Evolutionary conservation across 92 coral and sea anemone genomes (phyloP).

Genomic region (Bergia sp.): DNA sequence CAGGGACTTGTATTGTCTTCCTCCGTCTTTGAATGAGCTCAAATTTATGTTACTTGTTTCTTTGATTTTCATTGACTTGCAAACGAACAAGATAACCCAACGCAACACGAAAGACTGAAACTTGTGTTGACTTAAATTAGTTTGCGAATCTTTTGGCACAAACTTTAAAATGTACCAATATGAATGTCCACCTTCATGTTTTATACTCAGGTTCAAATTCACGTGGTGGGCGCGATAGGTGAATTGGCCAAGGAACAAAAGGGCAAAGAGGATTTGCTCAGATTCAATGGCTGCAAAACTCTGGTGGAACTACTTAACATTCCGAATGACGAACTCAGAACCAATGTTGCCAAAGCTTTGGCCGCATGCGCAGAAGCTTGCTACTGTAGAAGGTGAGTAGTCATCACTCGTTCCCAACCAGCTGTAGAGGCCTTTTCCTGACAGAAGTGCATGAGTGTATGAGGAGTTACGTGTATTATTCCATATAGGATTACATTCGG

Average conservation of each 20-base stretch:
- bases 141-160: too few species aligned
- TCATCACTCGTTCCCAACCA: not conserved
- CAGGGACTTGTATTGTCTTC: too few species aligned
- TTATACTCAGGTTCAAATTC: conserved; percentile 78
- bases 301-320: conserved; percentile 73
- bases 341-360: conserved; percentile 79
- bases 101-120: too few species aligned
- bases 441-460: not conserved
- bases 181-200: too few species aligned
- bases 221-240: conserved; percentile 85
- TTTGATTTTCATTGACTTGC: too few species aligned
- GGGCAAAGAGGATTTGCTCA: conserved; percentile 69
- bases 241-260: conserved; percentile 80
- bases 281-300: conserved; percentile 82
- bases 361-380: conserved; percentile 74
- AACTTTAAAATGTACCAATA: not conserved
- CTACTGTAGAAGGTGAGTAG: conserved; percentile 76
- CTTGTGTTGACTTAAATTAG: too few species aligned
- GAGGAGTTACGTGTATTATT: not conserved
- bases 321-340: conserved; percentile 81
- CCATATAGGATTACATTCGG: too few species aligned
- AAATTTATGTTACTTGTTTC: too few species aligned
- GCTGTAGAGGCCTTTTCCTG: not conserved
- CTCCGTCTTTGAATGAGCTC: too few species aligned
- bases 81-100: too few species aligned